Evolutionary conservation across 2,113 vertebrate species (phyloP), one percentile per base, ranked within the genome.

Genomic region (Bostrychus sinensis): DNA sequence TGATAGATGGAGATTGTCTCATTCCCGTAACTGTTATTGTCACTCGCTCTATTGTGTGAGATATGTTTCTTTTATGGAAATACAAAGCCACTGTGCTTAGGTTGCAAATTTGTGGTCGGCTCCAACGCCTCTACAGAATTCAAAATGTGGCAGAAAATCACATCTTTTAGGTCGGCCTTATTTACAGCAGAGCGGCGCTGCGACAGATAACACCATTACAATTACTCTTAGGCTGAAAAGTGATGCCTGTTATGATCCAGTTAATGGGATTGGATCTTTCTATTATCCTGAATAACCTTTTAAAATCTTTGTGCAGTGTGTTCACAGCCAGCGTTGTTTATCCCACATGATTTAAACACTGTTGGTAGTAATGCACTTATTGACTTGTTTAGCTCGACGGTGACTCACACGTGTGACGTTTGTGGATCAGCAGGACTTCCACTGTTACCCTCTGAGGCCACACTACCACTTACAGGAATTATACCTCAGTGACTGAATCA

Each of bases 351-450:
- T 30, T 26, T 46, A 55, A 39, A 45, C 26, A 14, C 54, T 48
- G 39, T 72, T 62, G 36, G 20, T 46, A 37, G 23, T 12, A 22
- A 57, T 38, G 66, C 30, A 48, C 41, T 16, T 16, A 19, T 43
- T 65, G 70, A 70, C 66, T 65, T 59, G 3, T 22, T 72, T 60
- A 56, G 56, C 56, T 72, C 72, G 38, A 23, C 1, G 46, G 66
- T 75, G 80, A 76, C 17, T 80, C 77, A 51, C 37, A 53, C 46
- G 2, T 5, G 54, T 39, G 68, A 62, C 64, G 56, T 58, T 43
- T 6, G 22, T 22, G 55, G 45, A 30, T 22, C 20, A 58, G 48
- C 26, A 7, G 9, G 56, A 68, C n/a, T 70, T 78, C 51, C 54
- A 69, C 13, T 26, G 39, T 65, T 42, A 54, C 68, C 59, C 9